Evolutionary conservation across 2,113 vertebrate genomes (phyloP).

Genomic region (Raja brachyura): DNA sequence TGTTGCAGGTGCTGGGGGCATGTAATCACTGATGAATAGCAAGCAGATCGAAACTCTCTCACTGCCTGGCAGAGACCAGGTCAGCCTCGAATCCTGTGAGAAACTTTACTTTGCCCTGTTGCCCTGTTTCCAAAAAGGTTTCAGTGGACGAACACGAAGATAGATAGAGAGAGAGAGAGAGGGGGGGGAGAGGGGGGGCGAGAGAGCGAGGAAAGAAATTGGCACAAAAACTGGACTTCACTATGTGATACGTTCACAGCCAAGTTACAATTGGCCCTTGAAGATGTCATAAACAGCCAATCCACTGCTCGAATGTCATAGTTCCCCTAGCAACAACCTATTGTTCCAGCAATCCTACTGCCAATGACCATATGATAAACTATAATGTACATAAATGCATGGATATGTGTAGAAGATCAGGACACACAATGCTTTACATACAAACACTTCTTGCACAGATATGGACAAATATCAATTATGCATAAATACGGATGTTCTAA

Average conservation of each 20-base stretch:
- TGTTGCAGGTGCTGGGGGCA: conserved; percentile 66
- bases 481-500: background rate
- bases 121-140: conserved; percentile 36
- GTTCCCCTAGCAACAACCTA: conserved; percentile 89
- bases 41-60: conserved; percentile 51
- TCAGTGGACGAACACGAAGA: background rate
- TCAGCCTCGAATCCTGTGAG: conserved; percentile 52
- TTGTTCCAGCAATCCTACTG: conserved; percentile 59
- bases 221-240: background rate
- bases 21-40: conserved; percentile 63
- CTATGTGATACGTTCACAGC: conserved; percentile 40
- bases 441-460: background rate
- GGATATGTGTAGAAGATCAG: background rate
- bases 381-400: conserved; percentile 69
- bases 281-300: conserved; percentile 62
- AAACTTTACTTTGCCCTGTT: conserved; percentile 45
- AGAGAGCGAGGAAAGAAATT: background rate
- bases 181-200: no score
- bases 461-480: background rate
- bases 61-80: conserved; percentile 56
- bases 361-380: conserved; percentile 79
- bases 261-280: conserved; percentile 62
- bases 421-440: no score
- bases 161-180: background rate
- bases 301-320: conserved; percentile 58